Percentiles rank a stretch among this genome's conserved stretches.
Conservation (phyloP, 2,113 vertebrate genomes). For the Xyrauchen texanus region DNA sequence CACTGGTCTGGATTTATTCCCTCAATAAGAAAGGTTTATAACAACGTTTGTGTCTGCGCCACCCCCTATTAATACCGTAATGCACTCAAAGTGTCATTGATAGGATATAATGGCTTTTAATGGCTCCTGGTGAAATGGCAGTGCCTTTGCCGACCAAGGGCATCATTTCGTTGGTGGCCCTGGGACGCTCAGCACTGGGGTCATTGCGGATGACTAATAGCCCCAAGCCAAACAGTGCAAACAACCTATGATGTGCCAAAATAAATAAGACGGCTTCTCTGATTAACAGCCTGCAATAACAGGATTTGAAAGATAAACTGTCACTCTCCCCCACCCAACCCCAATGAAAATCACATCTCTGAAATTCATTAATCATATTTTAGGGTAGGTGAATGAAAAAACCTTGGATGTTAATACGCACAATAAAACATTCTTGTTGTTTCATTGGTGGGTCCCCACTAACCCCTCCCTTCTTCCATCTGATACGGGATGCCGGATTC, state of each 20-base stretch:
- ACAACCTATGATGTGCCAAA: conserved; percentile 22
- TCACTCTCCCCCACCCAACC: background rate
- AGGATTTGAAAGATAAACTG: conserved; percentile 43
- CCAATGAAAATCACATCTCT: conserved; percentile 43
- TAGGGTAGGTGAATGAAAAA: conserved; percentile 39
- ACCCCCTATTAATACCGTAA: conserved; percentile 33
- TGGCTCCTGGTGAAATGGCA: conserved; percentile 42
- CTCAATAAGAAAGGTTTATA: conserved; percentile 34
- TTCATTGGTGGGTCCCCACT: conserved; percentile 4
- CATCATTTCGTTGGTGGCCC: conserved; percentile 39
- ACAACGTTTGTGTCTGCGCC: conserved; percentile 24
- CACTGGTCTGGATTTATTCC: conserved; percentile 20
- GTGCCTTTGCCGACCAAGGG: conserved; percentile 45
- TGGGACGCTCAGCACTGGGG: conserved; percentile 6
- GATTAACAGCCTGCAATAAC: conserved; percentile 46
- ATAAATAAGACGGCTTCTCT: conserved; percentile 46
- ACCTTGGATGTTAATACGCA: conserved; percentile 41
- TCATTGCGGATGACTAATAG: conserved; percentile 49
- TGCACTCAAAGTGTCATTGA: conserved; percentile 44
- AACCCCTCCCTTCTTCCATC: background rate
- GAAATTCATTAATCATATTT: conserved; percentile 52
- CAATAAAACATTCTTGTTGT: conserved; percentile 52
- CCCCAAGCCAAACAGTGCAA: conserved; percentile 35
- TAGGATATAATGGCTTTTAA: conserved; percentile 49
- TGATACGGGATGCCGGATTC: conserved; percentile 17